Percentiles rank a stretch among this genome's conserved stretches.
phyloP scores from a whole-genome alignment of 2,888 invertebrate species.

The Margaritifera margaritifera region DNA sequence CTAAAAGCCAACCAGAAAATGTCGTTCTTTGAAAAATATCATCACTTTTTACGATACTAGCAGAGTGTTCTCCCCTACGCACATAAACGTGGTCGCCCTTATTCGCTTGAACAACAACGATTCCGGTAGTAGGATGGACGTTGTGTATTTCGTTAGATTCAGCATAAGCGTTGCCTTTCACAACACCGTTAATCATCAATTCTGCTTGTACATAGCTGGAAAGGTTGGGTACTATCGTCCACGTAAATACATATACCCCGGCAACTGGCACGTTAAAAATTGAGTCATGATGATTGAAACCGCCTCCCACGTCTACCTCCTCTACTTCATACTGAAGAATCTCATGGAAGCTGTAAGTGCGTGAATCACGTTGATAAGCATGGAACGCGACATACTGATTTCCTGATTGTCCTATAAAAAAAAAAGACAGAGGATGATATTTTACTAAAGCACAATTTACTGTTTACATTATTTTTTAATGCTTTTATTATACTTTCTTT shows the following conservation, averaged over 20 bases:
- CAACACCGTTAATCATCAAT: neutral
- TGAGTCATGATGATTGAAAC: no score
- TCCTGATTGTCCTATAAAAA: no score
- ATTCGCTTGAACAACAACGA: neutral
- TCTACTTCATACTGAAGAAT: no score
- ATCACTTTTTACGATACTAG: no score
- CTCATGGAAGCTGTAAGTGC: no score
- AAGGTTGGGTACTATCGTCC: neutral
- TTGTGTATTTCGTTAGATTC: constrained; percentile 7
- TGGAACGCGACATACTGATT: no score
- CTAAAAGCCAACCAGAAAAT: constrained; percentile 2
- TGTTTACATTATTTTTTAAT: no score
- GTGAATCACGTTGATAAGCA: no score
- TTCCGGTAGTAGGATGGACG: constrained; percentile 1
- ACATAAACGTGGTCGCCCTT: constrained; percentile 3
- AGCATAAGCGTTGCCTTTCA: neutral
- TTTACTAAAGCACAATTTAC: no score
- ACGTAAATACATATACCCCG: constrained; percentile 3
- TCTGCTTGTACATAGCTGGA: neutral
- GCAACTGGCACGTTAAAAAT: neutral
- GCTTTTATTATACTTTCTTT: no score
- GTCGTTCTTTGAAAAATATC: neutral
- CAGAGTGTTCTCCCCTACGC: neutral
- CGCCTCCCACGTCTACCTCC: no score
- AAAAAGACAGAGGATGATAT: no score